phyloP scores from a whole-genome alignment of 1,140 invertebrate species.

The Gonioctena quinquepunctata region DNA sequence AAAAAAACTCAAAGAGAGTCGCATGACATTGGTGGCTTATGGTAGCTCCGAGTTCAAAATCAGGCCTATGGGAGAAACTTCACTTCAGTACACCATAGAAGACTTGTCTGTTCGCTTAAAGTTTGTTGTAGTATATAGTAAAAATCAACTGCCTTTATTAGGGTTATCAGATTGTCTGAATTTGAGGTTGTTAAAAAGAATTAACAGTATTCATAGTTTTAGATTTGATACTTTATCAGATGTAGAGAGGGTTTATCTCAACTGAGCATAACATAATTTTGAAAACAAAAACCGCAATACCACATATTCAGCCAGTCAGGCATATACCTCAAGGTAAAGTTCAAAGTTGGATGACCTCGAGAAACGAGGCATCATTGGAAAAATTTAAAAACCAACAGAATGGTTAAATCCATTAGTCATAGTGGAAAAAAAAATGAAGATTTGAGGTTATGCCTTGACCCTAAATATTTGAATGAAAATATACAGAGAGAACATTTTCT shows the following conservation, averaged over 20 bases:
- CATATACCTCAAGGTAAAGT: background rate
- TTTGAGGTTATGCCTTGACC: background rate
- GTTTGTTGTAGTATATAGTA: background rate
- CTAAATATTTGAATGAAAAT: conserved; percentile 4
- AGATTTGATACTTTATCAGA: background rate
- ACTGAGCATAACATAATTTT: background rate
- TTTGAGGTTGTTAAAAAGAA: background rate
- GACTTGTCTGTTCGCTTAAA: too few relatives aligned
- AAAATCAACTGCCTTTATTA: background rate
- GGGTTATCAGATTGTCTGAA: background rate
- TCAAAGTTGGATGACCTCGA: background rate
- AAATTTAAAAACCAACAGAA: background rate
- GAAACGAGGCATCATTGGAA: background rate
- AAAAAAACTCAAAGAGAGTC: background rate
- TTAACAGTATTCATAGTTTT: background rate
- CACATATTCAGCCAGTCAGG: background rate
- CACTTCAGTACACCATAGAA: too few relatives aligned
- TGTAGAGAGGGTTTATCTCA: background rate
- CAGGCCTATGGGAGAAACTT: background rate
- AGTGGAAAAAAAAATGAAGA: background rate
- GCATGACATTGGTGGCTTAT: background rate
- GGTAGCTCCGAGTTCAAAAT: background rate
- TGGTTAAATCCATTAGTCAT: conserved; percentile 15
- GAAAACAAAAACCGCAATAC: background rate
- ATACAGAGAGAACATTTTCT: background rate